Conservation (phyloP, 2,797 vertebrate genomes). For the Melopsittacus undulatus region DNA sequence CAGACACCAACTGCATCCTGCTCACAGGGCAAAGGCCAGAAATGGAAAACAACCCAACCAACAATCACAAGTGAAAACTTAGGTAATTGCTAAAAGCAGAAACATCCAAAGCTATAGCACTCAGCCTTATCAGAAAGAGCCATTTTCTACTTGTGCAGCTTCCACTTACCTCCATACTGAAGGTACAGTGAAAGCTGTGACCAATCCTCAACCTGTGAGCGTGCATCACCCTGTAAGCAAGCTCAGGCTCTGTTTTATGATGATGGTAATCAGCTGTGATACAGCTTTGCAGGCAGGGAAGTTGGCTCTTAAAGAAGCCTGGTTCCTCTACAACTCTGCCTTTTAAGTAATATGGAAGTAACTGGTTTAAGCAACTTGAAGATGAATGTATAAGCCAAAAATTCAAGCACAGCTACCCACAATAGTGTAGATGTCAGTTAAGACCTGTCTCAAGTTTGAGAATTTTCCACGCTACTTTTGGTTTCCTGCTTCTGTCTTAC, state of each 20-base stretch:
- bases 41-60: background rate
- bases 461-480: background rate
- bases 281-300: background rate
- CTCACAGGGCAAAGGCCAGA: background rate
- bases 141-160: background rate
- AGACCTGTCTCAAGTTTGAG: background rate
- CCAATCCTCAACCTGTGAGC: background rate
- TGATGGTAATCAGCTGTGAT: background rate
- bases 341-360: background rate
- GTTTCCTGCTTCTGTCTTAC: background rate
- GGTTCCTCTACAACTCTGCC: background rate
- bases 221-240: rapidly evolving
- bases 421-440: background rate
- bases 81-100: background rate
- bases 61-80: background rate
- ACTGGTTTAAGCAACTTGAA: background rate
- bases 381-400: background rate
- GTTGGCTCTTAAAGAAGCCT: background rate
- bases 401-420: background rate
- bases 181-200: background rate
- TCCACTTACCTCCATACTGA: background rate
- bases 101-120: background rate
- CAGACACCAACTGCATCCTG: background rate
- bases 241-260: background rate
- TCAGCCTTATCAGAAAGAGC: background rate